Evolutionary conservation across 2,113 vertebrate genomes (phyloP).

Genomic region (Polyodon spathula): DNA sequence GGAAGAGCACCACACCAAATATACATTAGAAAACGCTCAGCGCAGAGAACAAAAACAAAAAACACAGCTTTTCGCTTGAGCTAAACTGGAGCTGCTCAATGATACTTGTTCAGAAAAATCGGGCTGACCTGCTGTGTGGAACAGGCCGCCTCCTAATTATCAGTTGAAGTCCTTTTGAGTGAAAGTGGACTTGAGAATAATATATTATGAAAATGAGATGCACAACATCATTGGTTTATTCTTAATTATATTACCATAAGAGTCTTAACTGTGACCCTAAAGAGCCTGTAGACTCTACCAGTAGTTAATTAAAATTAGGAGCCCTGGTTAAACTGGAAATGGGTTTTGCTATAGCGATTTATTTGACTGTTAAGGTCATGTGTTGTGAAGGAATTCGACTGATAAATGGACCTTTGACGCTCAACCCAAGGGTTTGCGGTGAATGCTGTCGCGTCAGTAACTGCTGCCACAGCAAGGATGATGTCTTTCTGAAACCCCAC

Average conservation of each 20-base stretch:
- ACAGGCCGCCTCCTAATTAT: not conserved
- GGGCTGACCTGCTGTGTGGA: not conserved
- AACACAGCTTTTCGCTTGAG: not conserved
- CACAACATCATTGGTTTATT: constrained; percentile 24
- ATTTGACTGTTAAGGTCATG: constrained; percentile 41
- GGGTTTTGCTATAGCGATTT: constrained; percentile 43
- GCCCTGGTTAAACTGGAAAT: constrained; percentile 33
- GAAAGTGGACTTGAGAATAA: constrained; percentile 41
- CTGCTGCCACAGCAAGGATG: constrained; percentile 34
- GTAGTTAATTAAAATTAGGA: constrained; percentile 54
- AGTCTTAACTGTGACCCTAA: constrained; percentile 41
- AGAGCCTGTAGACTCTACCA: constrained; percentile 49
- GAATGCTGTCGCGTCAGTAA: constrained; percentile 66
- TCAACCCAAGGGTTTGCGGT: constrained; percentile 63
- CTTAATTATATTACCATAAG: constrained; percentile 52
- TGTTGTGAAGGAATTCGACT: constrained; percentile 54
- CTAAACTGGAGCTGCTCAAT: not conserved
- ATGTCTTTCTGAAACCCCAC: constrained; percentile 32
- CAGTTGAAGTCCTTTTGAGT: constrained; percentile 19
- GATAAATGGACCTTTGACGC: constrained; percentile 62
- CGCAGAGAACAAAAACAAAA: too few relatives aligned
- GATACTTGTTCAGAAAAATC: not conserved
- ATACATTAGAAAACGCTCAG: too few relatives aligned
- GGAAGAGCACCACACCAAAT: too few relatives aligned
- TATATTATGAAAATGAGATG: constrained; percentile 46